Base-by-base conservation (phyloP, 1,140 invertebrate species). In the Leptinotarsa lineolata region DNA sequence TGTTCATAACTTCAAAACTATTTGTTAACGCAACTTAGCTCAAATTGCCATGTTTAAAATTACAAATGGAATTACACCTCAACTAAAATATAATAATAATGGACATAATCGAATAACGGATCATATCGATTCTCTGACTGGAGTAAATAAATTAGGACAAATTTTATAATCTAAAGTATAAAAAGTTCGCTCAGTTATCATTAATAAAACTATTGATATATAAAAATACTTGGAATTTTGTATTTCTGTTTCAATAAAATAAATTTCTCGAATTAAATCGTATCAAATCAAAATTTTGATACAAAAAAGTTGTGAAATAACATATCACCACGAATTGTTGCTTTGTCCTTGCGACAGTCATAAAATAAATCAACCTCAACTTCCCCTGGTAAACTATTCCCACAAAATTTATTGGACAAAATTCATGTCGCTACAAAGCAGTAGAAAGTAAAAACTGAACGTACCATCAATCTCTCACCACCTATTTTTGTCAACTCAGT, bases 401-500 rank as follows among this genome's bases (percentile, higher is more conserved):
- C 61, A 63, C 13, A 20, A 21, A 30, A 63, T 63, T 63, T 63
- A 63, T 63, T 21, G 20, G 24, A 30, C 24, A 4, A 6, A 63
- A 63, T 24, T n/a, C 61, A 63, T 63, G 15, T 13, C 24, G 11
- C 20, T 63, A 63, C 61, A 63, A 63, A 63, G 61, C 61, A 63
- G n/a, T 4, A 63, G 61, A 22, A 22, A 63, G 61, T 13, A 20
- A 30, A 63, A 63, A 63, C 61, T 30, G 20, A 63, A 63, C 20
- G 61, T 15, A 15, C 20, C 0, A 63, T 63, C 21, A 21, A 63
- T 63, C 61, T 18, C 24, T 63, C 61, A 63, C 20, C 61, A 63
- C 61, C 61, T 63, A 63, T 63, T 63, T 63, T 63, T 63, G 24
- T 63, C 20, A 63, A 22, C 24, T 22, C 61, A 63, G 61, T 63